Conservation (phyloP, 2,797 vertebrate genomes). For the Myotis planiceps region DNA sequence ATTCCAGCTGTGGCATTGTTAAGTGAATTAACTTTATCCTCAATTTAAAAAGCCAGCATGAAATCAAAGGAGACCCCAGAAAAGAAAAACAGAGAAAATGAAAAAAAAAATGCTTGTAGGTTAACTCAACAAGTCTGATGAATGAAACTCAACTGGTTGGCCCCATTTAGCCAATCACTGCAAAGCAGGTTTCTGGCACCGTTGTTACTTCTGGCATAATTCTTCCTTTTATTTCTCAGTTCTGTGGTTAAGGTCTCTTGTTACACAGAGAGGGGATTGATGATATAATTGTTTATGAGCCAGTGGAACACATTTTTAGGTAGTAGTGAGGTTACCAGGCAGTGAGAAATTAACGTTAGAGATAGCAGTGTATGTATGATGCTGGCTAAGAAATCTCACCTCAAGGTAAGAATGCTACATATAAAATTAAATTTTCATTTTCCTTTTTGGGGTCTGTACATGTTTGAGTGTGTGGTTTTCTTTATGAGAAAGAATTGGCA, state of each 20-base stretch:
- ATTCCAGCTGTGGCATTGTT: constrained; percentile 91
- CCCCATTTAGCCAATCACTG: constrained; percentile 77
- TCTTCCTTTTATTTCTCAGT: constrained; percentile 63
- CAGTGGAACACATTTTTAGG: constrained; percentile 56
- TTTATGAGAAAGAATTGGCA: constrained; percentile 23
- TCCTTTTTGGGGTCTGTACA: neutral
- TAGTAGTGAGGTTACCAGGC: constrained; percentile 26
- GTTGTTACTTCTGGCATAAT: constrained; percentile 70
- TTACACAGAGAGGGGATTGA: constrained; percentile 63
- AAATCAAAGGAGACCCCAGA: constrained; percentile 87
- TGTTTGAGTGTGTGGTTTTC: neutral
- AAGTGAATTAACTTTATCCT: constrained; percentile 89
- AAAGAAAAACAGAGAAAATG: constrained; percentile 78
- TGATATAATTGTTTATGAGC: constrained; percentile 69
- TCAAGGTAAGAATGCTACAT: neutral
- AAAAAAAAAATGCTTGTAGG: constrained; percentile 79
- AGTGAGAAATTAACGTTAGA: constrained; percentile 60
- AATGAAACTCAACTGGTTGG: constrained; percentile 80
- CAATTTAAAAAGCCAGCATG: constrained; percentile 92
- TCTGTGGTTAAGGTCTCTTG: constrained; percentile 74
- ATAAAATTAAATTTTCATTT: neutral
- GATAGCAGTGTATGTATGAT: constrained; percentile 4
- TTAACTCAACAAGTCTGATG: constrained; percentile 79
- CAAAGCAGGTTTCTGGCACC: constrained; percentile 74
- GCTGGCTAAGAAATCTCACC: constrained; percentile 49